Evolutionary conservation across 2,888 invertebrate genomes (phyloP).

Genomic region (Hesperia comma): DNA sequence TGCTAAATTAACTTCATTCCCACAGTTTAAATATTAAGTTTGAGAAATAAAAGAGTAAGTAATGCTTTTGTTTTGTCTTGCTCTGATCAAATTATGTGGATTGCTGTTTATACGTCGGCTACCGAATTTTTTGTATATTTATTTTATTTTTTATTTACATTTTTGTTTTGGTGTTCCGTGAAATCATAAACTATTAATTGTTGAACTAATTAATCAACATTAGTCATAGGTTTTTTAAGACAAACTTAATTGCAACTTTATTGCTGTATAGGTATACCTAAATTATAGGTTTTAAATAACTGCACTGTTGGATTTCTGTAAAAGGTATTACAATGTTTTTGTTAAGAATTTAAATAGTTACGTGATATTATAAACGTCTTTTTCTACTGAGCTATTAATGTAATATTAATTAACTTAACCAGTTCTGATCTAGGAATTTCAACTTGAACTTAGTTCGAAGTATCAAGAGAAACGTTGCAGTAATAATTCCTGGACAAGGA

Average conservation of each 20-base stretch:
- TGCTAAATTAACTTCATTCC: conserved; percentile 81
- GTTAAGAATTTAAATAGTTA: too few relatives aligned
- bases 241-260: too few relatives aligned
- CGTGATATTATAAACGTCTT: not conserved
- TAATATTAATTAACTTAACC: conserved; percentile 5
- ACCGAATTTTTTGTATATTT: conserved; percentile 73
- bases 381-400: not conserved
- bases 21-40: conserved; percentile 79
- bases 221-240: not conserved
- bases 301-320: too few relatives aligned
- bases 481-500: conserved; percentile 73
- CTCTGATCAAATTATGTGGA: conserved; percentile 69
- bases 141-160: conserved; percentile 8
- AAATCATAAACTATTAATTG: too few relatives aligned
- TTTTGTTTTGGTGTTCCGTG: not conserved
- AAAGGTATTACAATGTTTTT: too few relatives aligned
- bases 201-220: too few relatives aligned
- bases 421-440: conserved; percentile 37
- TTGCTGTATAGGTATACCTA: too few relatives aligned
- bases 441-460: conserved; percentile 46
- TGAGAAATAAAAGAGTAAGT: conserved; percentile 49
- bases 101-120: conserved; percentile 69
- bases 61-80: conserved; percentile 46
- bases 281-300: too few relatives aligned
- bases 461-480: conserved; percentile 59